A percentile compares a stretch with the other conserved stretches of the same genome.
phyloP scores from a whole-genome alignment of 2,888 invertebrate genomes.

The Heliconius ismenius region DNA sequence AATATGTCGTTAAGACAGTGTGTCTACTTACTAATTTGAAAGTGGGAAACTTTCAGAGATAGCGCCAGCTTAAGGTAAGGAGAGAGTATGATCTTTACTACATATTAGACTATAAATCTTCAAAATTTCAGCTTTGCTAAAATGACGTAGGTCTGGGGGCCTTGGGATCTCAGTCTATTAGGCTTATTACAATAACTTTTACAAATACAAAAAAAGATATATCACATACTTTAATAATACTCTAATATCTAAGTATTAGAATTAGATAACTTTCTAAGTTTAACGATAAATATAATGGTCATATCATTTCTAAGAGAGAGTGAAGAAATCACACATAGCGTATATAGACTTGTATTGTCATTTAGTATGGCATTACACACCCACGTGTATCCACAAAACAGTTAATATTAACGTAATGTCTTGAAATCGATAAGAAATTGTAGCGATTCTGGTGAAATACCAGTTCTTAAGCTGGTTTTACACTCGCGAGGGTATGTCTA shows the following conservation, averaged over 20 bases:
- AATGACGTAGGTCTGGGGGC: too few species aligned
- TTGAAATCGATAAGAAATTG: slow-evolving; percentile 55
- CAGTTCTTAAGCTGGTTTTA: slow-evolving; percentile 43
- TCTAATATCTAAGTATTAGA: background rate
- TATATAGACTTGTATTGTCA: slow-evolving; percentile 44
- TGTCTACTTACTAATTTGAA: too few species aligned
- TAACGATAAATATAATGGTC: slow-evolving; percentile 28
- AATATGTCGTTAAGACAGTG: too few species aligned
- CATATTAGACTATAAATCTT: too few species aligned
- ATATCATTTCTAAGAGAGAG: slow-evolving; percentile 39
- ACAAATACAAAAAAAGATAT: background rate
- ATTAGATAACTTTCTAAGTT: slow-evolving; percentile 38
- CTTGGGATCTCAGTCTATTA: too few species aligned
- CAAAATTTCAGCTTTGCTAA: too few species aligned
- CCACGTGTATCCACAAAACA: slow-evolving; percentile 54
- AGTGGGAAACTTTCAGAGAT: too few species aligned
- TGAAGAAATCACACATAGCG: slow-evolving; percentile 34
- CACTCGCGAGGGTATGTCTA: slow-evolving; percentile 26
- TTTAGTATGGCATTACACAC: slow-evolving; percentile 54
- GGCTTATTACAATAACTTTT: background rate
- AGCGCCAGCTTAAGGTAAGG: too few species aligned
- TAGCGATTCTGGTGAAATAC: slow-evolving; percentile 55
- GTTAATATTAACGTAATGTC: slow-evolving; percentile 59
- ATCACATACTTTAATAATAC: background rate
- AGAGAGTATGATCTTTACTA: too few species aligned